A percentile compares a stretch with the other conserved stretches of the same genome.
Conservation (phyloP, 2,113 vertebrate genomes). For the Hyperopisus bebe region DNA sequence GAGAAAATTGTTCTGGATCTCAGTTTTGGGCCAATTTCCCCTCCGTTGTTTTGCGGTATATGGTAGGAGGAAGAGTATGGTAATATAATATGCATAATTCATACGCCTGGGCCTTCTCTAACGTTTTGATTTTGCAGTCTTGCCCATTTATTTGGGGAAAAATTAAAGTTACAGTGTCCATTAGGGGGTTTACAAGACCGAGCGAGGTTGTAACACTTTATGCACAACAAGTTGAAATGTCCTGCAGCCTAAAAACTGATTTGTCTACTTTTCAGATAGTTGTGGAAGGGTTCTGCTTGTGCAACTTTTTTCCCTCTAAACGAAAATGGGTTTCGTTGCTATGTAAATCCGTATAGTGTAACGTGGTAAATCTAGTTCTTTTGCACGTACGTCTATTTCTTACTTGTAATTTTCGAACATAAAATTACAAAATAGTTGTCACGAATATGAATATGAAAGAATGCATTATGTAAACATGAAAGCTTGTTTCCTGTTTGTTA, state of each 20-base stretch:
- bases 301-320: not conserved
- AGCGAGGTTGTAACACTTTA: slow-evolving; percentile 59
- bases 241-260: slow-evolving; percentile 34
- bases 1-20: slow-evolving; percentile 90
- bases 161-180: slow-evolving; percentile 73
- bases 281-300: not conserved
- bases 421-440: not conserved
- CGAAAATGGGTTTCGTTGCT: not conserved
- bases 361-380: not conserved
- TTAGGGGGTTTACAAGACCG: slow-evolving; percentile 63
- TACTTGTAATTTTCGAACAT: not conserved
- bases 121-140: slow-evolving; percentile 71
- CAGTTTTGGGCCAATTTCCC: slow-evolving; percentile 75
- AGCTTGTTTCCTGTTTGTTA: not conserved
- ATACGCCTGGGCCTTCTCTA: slow-evolving; percentile 65
- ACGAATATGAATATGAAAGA: not conserved
- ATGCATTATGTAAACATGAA: not conserved
- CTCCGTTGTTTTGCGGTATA: slow-evolving; percentile 63
- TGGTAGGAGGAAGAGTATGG: slow-evolving; percentile 66
- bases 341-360: not conserved
- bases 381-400: not conserved
- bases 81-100: slow-evolving; percentile 88
- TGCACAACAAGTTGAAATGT: slow-evolving; percentile 52
- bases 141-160: slow-evolving; percentile 78
- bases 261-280: not conserved